These are phyloP conservation scores for Pocillopora grandis DNA, from an alignment of 92 coral and sea anemone species.

Conservation along the genomic window DNA sequence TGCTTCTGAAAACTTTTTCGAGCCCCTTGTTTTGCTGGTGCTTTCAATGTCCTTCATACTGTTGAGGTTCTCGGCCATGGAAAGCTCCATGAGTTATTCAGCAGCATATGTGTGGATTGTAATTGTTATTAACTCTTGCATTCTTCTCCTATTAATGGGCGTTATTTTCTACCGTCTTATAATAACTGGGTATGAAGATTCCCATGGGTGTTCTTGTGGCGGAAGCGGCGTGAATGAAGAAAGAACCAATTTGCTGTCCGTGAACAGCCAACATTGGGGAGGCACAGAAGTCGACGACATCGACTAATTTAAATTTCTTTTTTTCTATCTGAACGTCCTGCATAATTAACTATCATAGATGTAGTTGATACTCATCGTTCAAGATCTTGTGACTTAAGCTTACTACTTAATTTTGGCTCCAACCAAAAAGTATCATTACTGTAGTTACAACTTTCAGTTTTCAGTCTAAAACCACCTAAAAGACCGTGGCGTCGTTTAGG, in stretches of 20 bases:
- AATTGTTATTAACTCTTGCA: conserved; percentile 37
- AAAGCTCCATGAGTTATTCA: not conserved
- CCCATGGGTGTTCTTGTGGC: not conserved
- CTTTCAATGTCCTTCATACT: conserved; percentile 56
- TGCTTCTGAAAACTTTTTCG: conserved; percentile 49
- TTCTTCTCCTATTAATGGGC: conserved; percentile 25
- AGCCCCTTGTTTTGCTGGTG: conserved; percentile 51
- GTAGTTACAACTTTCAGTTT: no score
- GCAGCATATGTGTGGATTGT: conserved; percentile 45
- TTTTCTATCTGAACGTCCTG: no score
- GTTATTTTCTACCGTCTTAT: conserved; percentile 29
- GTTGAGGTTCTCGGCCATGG: conserved; percentile 55
- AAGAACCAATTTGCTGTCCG: not conserved
- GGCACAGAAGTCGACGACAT: no score
- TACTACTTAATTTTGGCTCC: no score
- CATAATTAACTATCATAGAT: no score
- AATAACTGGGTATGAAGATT: not conserved
- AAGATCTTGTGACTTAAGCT: no score
- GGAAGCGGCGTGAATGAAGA: not conserved
- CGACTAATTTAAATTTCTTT: no score
- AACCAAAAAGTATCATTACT: no score
- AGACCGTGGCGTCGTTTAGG: no score
- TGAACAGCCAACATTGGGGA: not conserved
- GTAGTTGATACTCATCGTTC: no score
- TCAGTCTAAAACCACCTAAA: no score